Percentiles rank a stretch among this genome's conserved stretches.
phyloP scores from a whole-genome alignment of 2,113 vertebrate species.

The Ctenodactylus gundi region DNA sequence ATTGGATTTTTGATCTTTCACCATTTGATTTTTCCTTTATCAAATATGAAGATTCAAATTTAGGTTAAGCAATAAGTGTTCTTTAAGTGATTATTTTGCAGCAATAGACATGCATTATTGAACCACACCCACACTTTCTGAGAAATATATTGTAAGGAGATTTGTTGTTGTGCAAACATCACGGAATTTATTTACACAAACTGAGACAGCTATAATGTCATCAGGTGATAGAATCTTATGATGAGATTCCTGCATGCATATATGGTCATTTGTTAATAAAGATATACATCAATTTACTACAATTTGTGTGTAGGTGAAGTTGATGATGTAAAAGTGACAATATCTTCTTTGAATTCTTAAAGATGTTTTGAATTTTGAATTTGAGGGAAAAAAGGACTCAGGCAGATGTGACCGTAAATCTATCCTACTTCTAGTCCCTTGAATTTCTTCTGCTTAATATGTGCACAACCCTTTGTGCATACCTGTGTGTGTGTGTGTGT shows the following conservation, averaged over 20 bases:
- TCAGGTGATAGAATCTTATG: neutral
- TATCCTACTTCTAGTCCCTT: neutral
- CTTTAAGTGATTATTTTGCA: neutral
- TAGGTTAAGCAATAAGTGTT: neutral
- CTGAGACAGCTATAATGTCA: neutral
- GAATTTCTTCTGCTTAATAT: neutral
- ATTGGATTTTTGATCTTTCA: neutral
- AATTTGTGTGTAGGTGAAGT: neutral
- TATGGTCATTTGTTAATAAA: neutral
- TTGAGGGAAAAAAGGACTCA: conserved; percentile 8
- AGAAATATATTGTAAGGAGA: neutral
- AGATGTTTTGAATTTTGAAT: neutral
- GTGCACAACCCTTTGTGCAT: neutral
- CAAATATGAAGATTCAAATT: neutral
- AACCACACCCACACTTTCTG: neutral
- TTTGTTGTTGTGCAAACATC: neutral
- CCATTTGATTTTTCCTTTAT: neutral
- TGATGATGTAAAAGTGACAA: neutral
- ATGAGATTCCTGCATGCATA: neutral
- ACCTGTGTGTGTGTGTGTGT: too few species aligned
- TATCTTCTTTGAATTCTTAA: neutral
- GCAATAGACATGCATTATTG: neutral
- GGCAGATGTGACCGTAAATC: neutral
- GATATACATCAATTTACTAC: neutral
- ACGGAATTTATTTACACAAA: neutral